Conservation (phyloP, 2,113 vertebrate genomes). For the Gulo gulo region DNA sequence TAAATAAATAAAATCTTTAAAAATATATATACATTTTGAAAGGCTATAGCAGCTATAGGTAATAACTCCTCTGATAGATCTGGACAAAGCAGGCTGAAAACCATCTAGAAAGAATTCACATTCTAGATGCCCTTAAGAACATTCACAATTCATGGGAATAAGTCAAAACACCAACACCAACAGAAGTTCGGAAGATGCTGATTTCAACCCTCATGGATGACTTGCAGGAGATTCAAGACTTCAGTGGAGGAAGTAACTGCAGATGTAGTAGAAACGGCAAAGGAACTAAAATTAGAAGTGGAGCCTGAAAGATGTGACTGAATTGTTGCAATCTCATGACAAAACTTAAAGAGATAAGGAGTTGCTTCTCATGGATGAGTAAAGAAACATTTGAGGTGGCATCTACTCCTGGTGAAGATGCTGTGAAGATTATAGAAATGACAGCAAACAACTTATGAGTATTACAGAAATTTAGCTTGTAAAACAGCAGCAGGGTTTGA, state of each 20-base stretch:
- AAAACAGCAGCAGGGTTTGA: not conserved
- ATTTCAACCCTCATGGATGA: not conserved
- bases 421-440: not conserved
- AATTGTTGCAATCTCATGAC: not conserved
- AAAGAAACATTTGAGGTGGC: not conserved
- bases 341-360: not conserved
- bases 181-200: not conserved
- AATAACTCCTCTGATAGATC: not conserved
- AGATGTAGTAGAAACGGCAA: not conserved
- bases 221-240: not conserved
- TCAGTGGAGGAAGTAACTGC: not conserved
- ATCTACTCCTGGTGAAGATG: not conserved
- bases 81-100: not conserved
- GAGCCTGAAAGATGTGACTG: not conserved
- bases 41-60: not conserved
- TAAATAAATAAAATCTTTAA: not conserved
- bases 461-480: not conserved
- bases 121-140: not conserved
- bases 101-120: not conserved
- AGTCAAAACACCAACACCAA: not conserved
- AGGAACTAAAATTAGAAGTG: not conserved
- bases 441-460: not conserved
- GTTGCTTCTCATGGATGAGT: not conserved
- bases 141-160: not conserved
- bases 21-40: not conserved